Percentiles rank a stretch among this genome's conserved stretches.
phyloP scores from a whole-genome alignment of 1,140 invertebrate genomes.

The Chelonus insularis region DNA sequence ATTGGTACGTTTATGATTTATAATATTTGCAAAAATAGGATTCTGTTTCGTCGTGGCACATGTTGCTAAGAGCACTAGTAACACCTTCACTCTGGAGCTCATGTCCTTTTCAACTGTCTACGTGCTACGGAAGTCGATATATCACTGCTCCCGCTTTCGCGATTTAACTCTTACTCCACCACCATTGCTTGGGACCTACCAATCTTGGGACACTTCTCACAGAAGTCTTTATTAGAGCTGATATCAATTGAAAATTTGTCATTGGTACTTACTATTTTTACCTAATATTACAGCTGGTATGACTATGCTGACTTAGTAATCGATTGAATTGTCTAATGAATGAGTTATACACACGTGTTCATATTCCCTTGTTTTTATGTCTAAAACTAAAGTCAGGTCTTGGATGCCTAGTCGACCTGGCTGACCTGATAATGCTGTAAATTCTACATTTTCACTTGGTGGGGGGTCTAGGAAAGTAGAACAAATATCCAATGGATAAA shows the following conservation, averaged over 20 bases:
- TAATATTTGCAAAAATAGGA: slow-evolving; percentile 38
- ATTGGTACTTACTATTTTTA: too few species aligned
- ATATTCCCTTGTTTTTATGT: background rate
- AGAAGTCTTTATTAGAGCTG: too few species aligned
- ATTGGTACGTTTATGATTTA: too few species aligned
- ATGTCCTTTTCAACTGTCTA: slow-evolving; percentile 22
- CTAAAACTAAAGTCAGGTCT: background rate
- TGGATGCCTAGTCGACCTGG: background rate
- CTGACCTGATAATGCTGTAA: background rate
- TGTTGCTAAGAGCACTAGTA: slow-evolving; percentile 30
- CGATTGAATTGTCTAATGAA: background rate
- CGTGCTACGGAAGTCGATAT: background rate
- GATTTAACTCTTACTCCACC: slow-evolving; percentile 7
- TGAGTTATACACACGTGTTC: slow-evolving; percentile 1
- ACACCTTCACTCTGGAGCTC: slow-evolving; percentile 14
- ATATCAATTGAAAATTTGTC: too few species aligned
- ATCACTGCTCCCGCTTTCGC: background rate
- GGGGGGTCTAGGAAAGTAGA: slow-evolving; percentile 21
- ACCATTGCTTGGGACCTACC: background rate
- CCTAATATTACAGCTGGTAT: background rate
- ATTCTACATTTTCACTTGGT: slow-evolving; percentile 15
- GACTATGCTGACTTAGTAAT: background rate
- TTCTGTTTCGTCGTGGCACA: slow-evolving; percentile 32
- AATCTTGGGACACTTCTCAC: too few species aligned
- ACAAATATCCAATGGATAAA: slow-evolving; percentile 11